phyloP scores from a whole-genome alignment of 2,797 vertebrate genomes.

The Meriones psammophilus region DNA sequence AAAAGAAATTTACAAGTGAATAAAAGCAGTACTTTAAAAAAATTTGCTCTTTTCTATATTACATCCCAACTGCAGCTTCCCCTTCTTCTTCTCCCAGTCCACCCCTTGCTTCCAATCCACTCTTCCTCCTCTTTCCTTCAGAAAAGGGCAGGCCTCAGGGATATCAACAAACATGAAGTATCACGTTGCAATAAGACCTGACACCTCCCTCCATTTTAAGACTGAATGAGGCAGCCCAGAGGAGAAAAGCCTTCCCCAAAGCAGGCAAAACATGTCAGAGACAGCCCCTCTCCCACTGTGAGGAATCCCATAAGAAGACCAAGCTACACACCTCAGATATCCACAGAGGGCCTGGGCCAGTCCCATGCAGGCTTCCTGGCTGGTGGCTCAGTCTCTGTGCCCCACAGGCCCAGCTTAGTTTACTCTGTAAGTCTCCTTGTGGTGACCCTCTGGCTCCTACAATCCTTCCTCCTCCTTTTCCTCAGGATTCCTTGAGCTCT shows the following conservation, averaged over 20 bases:
- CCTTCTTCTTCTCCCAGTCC: not conserved
- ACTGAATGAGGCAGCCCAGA: not conserved
- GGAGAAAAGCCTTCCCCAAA: not conserved
- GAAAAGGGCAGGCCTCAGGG: not conserved
- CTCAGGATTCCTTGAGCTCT: not conserved
- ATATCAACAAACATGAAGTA: not conserved
- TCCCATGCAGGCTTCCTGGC: not conserved
- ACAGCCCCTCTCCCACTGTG: not conserved
- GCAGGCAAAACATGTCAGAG: not conserved
- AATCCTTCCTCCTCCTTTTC: not conserved
- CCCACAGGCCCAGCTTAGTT: not conserved
- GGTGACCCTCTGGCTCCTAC: not conserved
- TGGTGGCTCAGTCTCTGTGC: not conserved
- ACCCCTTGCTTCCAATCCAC: no score
- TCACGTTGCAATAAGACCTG: not conserved
- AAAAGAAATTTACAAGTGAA: slow-evolving; percentile 21
- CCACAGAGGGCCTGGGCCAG: not conserved
- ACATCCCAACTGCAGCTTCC: not conserved
- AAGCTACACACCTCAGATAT: not conserved
- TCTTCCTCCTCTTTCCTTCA: not conserved
- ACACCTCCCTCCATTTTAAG: not conserved
- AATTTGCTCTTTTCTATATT: not conserved
- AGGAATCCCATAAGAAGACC: not conserved
- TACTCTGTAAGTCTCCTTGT: not conserved
- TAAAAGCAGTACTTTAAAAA: not conserved